phyloP scores from a whole-genome alignment of 2,888 invertebrate species.

The Imbricaverruca yamaguchii region DNA sequence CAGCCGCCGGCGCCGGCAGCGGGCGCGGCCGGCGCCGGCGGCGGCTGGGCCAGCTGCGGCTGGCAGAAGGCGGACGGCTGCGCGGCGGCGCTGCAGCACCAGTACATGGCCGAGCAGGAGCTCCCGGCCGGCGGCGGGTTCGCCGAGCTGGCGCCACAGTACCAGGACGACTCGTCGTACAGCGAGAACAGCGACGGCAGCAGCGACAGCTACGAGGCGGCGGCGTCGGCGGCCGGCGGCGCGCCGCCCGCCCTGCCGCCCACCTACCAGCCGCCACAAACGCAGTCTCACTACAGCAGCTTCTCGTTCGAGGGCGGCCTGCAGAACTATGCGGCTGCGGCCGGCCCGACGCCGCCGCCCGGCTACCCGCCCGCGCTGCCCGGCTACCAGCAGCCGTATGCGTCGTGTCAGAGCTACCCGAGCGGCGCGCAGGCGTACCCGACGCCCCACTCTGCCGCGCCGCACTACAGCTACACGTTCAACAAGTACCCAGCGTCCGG shows the following conservation, averaged over 20 bases:
- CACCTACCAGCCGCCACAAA: constrained; percentile 2
- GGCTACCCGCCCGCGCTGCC: not conserved
- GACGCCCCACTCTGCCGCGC: not conserved
- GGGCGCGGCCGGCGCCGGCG: not conserved
- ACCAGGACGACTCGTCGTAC: constrained; percentile 17
- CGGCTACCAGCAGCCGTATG: not conserved
- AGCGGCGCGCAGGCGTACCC: constrained; percentile 1
- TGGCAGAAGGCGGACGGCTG: constrained; percentile 10
- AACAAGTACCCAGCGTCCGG: constrained; percentile 9
- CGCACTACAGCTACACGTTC: constrained; percentile 20
- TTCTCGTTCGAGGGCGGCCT: constrained; percentile 21
- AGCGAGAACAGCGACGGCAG: constrained; percentile 17
- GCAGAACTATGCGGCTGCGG: not conserved
- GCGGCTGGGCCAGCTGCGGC: constrained; percentile 18
- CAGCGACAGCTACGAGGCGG: constrained; percentile 15
- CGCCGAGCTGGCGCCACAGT: constrained; percentile 21
- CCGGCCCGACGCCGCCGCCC: not conserved
- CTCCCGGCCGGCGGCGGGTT: not conserved
- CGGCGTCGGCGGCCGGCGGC: not conserved
- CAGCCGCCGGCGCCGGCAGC: not conserved
- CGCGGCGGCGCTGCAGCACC: not conserved
- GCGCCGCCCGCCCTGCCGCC: not conserved
- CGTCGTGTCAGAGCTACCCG: not conserved
- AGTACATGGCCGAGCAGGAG: constrained; percentile 17
- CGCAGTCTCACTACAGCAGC: constrained; percentile 10